Conservation (phyloP, 2,113 vertebrate species). For the Paramormyrops kingsleyae region DNA sequence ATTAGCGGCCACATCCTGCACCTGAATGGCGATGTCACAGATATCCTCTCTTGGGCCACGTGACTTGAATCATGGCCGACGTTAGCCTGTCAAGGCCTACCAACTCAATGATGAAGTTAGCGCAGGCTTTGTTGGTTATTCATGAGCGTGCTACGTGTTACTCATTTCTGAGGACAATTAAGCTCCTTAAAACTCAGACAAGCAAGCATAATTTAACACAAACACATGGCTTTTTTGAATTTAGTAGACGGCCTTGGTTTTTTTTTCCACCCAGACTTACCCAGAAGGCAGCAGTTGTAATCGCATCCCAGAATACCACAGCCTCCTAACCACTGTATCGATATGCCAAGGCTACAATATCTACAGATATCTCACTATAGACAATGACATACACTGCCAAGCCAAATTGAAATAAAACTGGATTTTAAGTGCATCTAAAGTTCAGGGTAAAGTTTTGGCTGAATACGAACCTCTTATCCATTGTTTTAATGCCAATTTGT, state of each 20-base stretch:
- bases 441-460: background rate
- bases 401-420: background rate
- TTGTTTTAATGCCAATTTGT: background rate
- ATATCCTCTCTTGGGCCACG: background rate
- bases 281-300: background rate
- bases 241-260: background rate
- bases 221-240: background rate
- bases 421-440: background rate
- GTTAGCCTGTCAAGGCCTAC: background rate
- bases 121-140: background rate
- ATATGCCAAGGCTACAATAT: background rate
- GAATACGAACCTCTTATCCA: background rate
- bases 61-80: background rate
- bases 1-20: background rate
- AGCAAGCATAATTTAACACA: background rate
- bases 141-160: background rate
- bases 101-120: background rate
- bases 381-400: background rate
- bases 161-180: background rate
- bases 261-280: too few species aligned
- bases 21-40: background rate
- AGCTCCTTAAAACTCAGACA: background rate
- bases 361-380: background rate
- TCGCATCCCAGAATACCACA: background rate
- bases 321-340: background rate